Base-by-base conservation (phyloP, 2,113 vertebrate species). In the Sterrhoptilus dennistouni region DNA sequence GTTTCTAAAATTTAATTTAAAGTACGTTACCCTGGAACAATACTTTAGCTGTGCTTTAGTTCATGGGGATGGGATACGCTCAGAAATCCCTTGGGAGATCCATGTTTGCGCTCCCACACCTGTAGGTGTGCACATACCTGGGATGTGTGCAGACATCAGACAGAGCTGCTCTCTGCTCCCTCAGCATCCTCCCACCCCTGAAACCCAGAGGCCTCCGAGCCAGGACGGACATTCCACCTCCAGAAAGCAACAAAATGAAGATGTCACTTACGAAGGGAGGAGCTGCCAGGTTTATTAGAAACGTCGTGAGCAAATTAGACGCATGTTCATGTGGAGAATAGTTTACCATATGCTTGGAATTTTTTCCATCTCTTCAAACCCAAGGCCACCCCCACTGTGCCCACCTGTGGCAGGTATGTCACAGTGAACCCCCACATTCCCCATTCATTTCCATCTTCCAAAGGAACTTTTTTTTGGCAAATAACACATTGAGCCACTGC, bases 401-500 rank as follows among this genome's bases (percentile, higher is more conserved):
- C 80, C 44, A 69, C 83, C 86, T 89, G 76, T 85, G 61, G 69
- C 45, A 84, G 61, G 59, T 50, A 16, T 9, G 35, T 31, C 79
- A 47, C 75, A 63, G 40, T 3, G 23, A 78, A 50, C 57, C 53
- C 71, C 71, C 79, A 59, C 5, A 0, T 68, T 69, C 47, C 77
- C 79, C 57, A 66, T 78, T 79, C 70, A 60, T 50, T 89, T 44
- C 50, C 33, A 0, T n/a, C 66, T 68, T 91, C 86, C 71, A 80
- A 50, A 93, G 93, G 80, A 92, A 47, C 71, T 81, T 64, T 90
- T 64, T 90, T 71, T 6, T 96, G 86, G 91, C 90, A 88, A 64
- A n/a, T 1, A 69, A 38, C 0, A 2, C 42, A 4, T 18, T 54
- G 83, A 82, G 61, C 33, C 3, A 1, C 71, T 87, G 85, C 91